A percentile compares a stretch with the other conserved stretches of the same genome.
These are phyloP conservation scores for Zootoca vivipara DNA, from an alignment of 2,113 vertebrate species.

Conservation along the genomic window DNA sequence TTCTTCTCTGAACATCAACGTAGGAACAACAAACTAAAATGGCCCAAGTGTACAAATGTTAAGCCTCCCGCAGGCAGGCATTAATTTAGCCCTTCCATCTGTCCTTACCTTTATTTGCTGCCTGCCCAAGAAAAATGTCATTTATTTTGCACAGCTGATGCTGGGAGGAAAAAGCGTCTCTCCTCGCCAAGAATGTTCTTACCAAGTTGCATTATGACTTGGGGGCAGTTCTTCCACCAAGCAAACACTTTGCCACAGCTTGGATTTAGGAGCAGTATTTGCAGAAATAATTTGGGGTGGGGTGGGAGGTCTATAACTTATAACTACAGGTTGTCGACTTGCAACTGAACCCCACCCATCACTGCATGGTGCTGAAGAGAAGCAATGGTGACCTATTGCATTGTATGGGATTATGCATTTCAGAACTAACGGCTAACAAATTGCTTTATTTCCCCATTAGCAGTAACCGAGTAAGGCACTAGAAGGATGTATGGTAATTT, in stretches of 20 bases:
- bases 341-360: no score
- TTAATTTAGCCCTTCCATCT: constrained; percentile 19
- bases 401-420: no score
- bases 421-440: no score
- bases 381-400: no score
- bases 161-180: fast-evolving
- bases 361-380: no score
- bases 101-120: not conserved
- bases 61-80: not conserved
- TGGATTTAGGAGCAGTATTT: not conserved
- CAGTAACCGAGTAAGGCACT: no score
- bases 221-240: not conserved
- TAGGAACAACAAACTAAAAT: not conserved
- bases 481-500: no score
- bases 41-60: not conserved
- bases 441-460: no score
- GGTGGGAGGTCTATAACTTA: no score
- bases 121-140: not conserved
- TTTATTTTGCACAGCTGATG: not conserved
- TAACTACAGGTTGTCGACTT: no score
- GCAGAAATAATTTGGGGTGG: not conserved
- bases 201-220: not conserved
- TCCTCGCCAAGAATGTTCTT: not conserved
- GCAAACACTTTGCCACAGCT: not conserved
- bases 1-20: not conserved